Evolutionary conservation across 2,113 vertebrate genomes (phyloP).

Genomic region (Urocitellus parryii): DNA sequence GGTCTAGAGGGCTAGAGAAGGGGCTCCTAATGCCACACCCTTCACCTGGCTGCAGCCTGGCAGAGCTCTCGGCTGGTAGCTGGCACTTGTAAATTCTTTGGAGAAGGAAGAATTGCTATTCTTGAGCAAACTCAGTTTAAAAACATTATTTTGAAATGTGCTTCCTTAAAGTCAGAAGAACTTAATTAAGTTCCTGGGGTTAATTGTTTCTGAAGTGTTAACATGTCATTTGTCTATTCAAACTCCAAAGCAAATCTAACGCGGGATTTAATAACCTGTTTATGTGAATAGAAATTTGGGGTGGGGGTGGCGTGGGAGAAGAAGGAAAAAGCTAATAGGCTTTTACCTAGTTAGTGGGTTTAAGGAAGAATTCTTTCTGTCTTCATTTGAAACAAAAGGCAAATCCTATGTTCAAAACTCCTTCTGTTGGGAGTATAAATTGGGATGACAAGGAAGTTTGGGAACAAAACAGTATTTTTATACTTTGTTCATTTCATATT

Average conservation of each 20-base stretch:
- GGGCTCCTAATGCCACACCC: constrained; percentile 1
- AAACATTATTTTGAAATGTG: constrained; percentile 82
- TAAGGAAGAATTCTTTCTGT: constrained; percentile 81
- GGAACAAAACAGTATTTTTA: constrained; percentile 92
- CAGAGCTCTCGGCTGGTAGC: constrained; percentile 54
- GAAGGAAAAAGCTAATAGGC: constrained; percentile 82
- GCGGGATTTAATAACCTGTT: constrained; percentile 83
- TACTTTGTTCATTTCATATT: constrained; percentile 95
- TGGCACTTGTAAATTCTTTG: constrained; percentile 57
- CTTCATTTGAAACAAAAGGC: constrained; percentile 88
- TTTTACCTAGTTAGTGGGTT: constrained; percentile 82
- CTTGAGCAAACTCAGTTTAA: constrained; percentile 74
- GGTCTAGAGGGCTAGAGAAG: neutral
- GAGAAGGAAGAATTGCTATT: constrained; percentile 66
- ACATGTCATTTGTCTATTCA: constrained; percentile 84
- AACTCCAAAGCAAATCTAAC: constrained; percentile 82
- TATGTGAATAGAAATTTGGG: constrained; percentile 82
- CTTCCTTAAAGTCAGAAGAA: constrained; percentile 85
- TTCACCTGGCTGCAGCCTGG: constrained; percentile 74
- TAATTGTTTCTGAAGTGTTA: constrained; percentile 85
- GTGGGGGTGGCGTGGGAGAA: constrained; percentile 79
- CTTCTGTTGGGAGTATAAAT: constrained; percentile 87
- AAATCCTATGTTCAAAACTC: constrained; percentile 85
- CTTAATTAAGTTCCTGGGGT: constrained; percentile 84
- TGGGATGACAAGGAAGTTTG: constrained; percentile 89